phyloP scores from a whole-genome alignment of 2,797 vertebrate species.

The Lagocephalus sceleratus region DNA sequence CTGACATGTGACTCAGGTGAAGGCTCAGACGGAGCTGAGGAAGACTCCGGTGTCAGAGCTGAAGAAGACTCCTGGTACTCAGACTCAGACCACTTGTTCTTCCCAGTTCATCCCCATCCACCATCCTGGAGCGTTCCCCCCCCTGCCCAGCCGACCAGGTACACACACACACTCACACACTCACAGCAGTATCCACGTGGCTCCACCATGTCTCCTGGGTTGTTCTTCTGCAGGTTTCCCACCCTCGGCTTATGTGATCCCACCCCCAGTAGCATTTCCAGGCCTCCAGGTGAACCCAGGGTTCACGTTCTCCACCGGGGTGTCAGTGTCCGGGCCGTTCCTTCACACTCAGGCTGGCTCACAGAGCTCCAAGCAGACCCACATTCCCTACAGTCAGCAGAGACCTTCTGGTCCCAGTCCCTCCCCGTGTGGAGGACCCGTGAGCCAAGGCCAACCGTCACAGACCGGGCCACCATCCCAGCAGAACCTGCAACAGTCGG shows the following conservation, averaged over 20 bases:
- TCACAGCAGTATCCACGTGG: neutral
- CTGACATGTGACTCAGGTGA: constrained; percentile 82
- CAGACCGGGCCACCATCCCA: constrained; percentile 78
- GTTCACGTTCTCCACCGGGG: constrained; percentile 90
- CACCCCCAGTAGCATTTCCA: constrained; percentile 91
- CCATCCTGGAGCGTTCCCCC: constrained; percentile 94
- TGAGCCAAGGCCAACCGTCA: constrained; percentile 76
- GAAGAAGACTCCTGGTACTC: constrained; percentile 90
- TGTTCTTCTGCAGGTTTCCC: constrained; percentile 83
- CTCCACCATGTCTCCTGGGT: neutral
- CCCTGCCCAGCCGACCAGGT: constrained; percentile 93
- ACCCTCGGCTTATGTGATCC: constrained; percentile 91
- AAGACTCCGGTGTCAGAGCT: constrained; percentile 94
- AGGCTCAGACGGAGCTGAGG: constrained; percentile 88
- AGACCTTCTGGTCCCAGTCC: constrained; percentile 83
- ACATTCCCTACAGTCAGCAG: constrained; percentile 99
- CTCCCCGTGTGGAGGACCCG: constrained; percentile 68
- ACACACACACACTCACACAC: constrained; percentile 23
- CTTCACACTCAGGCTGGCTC: constrained; percentile 85
- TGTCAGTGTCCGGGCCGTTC: constrained; percentile 90
- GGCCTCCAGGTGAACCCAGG: constrained; percentile 85
- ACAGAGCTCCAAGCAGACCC: constrained; percentile 90
- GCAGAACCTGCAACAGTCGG: constrained; percentile 77
- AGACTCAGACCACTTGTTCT: constrained; percentile 86
- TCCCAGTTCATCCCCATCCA: constrained; percentile 98